Conservation (phyloP, 2,113 vertebrate genomes). For the Bubo bubo region DNA sequence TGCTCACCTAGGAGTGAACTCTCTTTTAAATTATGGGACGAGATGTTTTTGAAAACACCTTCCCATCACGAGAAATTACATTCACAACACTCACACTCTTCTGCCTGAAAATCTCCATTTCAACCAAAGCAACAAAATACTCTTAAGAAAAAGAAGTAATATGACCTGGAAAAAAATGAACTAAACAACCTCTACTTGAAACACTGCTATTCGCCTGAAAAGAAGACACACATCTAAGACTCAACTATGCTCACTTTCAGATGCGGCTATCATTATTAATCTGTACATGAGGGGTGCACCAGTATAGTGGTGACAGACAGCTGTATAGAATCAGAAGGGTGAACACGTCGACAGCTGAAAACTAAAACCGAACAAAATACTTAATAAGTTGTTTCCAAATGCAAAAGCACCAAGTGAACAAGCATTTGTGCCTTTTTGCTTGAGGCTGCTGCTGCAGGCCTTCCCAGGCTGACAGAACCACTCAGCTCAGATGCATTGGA, state of each 20-base stretch:
- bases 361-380: neutral
- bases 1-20: neutral
- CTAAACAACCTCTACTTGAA: neutral
- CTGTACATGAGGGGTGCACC: neutral
- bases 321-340: neutral
- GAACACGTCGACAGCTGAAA: neutral
- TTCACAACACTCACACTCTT: fast-evolving
- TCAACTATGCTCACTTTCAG: neutral
- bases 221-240: neutral
- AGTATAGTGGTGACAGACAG: neutral
- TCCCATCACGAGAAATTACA: neutral
- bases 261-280: neutral
- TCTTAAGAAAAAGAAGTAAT: neutral
- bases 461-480: neutral
- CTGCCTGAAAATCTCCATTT: neutral
- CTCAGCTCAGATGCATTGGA: neutral
- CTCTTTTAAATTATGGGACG: neutral
- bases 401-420: neutral
- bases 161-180: neutral
- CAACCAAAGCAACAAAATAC: neutral
- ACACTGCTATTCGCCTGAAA: neutral
- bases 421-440: neutral
- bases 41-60: neutral
- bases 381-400: neutral
- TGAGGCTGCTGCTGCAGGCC: neutral